phyloP scores from a whole-genome alignment of 1,140 invertebrate genomes.

The Vanessa atalanta region DNA sequence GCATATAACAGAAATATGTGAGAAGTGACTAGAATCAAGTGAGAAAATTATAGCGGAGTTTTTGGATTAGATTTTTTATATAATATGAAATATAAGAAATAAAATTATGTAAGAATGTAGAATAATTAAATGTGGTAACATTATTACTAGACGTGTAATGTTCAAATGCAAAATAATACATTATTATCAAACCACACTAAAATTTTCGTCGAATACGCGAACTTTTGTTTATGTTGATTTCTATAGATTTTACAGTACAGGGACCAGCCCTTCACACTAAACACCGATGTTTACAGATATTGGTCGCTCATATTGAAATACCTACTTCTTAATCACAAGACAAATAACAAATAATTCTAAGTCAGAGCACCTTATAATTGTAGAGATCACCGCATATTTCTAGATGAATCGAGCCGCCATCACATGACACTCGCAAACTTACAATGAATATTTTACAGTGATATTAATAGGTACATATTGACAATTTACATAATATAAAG shows the following conservation, averaged over 20 bases:
- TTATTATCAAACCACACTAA: constrained; percentile 45
- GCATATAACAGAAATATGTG: constrained; percentile 9
- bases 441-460: constrained; percentile 73
- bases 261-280: constrained; percentile 67
- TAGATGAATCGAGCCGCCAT: constrained; percentile 67
- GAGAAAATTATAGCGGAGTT: constrained; percentile 31
- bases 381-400: constrained; percentile 72
- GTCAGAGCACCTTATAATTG: constrained; percentile 80
- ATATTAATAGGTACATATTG: constrained; percentile 72
- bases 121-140: constrained; percentile 58
- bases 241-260: constrained; percentile 48
- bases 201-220: constrained; percentile 21
- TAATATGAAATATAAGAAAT: constrained; percentile 11
- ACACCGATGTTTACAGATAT: constrained; percentile 65
- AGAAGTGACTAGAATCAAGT: constrained; percentile 43
- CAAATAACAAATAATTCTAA: constrained; percentile 75
- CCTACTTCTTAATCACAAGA: constrained; percentile 74
- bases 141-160: constrained; percentile 51
- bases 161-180: constrained; percentile 68
- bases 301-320: constrained; percentile 69
- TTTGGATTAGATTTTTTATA: background rate
- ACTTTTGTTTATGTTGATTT: constrained; percentile 13
- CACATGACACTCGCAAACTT: constrained; percentile 69
- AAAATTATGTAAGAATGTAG: constrained; percentile 23
- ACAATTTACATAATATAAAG: constrained; percentile 66